Conservation (phyloP, 2,888 invertebrate genomes). For the Eucriotettix oculatus region DNA sequence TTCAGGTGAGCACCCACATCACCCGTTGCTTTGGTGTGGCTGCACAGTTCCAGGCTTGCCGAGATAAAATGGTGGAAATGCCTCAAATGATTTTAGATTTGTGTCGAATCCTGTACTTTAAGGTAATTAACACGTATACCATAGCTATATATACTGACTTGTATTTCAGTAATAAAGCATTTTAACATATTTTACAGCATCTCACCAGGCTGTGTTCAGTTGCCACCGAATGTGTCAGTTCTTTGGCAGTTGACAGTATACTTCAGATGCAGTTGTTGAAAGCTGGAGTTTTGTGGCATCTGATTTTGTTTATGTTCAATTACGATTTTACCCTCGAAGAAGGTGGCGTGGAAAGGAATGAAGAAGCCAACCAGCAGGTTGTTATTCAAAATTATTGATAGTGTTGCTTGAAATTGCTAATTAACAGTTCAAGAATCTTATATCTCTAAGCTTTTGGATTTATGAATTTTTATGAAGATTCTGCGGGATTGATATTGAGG, state of each 20-base stretch:
- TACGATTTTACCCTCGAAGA: slow-evolving; percentile 97
- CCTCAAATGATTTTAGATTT: slow-evolving; percentile 77
- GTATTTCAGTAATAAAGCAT: neutral
- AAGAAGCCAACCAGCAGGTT: slow-evolving; percentile 63
- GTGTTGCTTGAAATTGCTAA: too few relatives aligned
- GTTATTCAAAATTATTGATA: too few relatives aligned
- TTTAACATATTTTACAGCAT: slow-evolving; percentile 36
- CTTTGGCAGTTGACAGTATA: slow-evolving; percentile 68
- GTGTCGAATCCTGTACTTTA: slow-evolving; percentile 69
- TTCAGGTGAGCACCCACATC: slow-evolving; percentile 82
- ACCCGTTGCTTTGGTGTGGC: slow-evolving; percentile 91
- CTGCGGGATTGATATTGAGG: too few relatives aligned
- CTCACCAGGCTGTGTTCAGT: slow-evolving; percentile 66
- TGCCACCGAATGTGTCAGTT: slow-evolving; percentile 80
- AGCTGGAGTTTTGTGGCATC: slow-evolving; percentile 81
- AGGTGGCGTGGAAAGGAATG: slow-evolving; percentile 76
- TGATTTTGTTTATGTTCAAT: slow-evolving; percentile 75
- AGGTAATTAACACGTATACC: slow-evolving; percentile 33
- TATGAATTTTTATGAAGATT: too few relatives aligned
- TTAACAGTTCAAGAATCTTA: too few relatives aligned
- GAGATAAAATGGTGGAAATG: slow-evolving; percentile 71
- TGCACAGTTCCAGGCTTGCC: slow-evolving; percentile 79
- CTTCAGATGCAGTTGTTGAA: slow-evolving; percentile 72
- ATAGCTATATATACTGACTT: neutral
- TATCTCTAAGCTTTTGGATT: too few relatives aligned